These are phyloP conservation scores for Leptura quadrifasciata DNA, from an alignment of 2,888 invertebrate species.

Conservation along the genomic window DNA sequence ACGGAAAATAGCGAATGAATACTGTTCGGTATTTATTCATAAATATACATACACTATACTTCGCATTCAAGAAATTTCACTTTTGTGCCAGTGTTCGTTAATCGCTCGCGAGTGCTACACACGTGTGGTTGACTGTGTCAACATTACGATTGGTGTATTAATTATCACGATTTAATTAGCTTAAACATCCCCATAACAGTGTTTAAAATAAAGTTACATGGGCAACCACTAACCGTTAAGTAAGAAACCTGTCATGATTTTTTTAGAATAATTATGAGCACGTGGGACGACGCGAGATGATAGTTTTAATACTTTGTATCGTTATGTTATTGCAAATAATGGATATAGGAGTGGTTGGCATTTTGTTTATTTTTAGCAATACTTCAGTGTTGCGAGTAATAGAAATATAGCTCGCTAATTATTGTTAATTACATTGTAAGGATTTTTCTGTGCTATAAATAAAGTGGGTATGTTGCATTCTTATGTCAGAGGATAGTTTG, in stretches of 20 bases:
- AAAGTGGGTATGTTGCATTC: conserved; percentile 34
- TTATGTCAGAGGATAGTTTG: neutral
- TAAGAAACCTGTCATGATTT: conserved; percentile 27
- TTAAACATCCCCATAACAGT: conserved; percentile 1
- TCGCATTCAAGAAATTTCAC: conserved; percentile 36
- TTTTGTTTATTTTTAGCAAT: conserved; percentile 34
- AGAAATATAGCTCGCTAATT: neutral
- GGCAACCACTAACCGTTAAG: conserved; percentile 4
- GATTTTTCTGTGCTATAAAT: conserved; percentile 27
- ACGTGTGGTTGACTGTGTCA: conserved; percentile 16
- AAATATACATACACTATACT: conserved; percentile 33
- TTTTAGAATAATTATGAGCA: conserved; percentile 18
- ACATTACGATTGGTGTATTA: conserved; percentile 1
- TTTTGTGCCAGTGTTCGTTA: conserved; percentile 33
- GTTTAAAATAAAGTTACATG: conserved; percentile 6
- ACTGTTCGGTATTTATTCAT: conserved; percentile 7
- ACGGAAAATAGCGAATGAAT: neutral
- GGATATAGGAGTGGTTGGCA: conserved; percentile 48
- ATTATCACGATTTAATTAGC: neutral
- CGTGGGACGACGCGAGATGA: conserved; percentile 26
- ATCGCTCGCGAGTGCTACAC: conserved; percentile 18
- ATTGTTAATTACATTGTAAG: conserved; percentile 4
- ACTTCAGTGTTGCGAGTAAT: neutral
- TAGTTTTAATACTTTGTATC: conserved; percentile 12
- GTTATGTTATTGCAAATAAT: conserved; percentile 21